phyloP scores from a whole-genome alignment of 2,797 vertebrate genomes.

The Lycodopsis pacificus region DNA sequence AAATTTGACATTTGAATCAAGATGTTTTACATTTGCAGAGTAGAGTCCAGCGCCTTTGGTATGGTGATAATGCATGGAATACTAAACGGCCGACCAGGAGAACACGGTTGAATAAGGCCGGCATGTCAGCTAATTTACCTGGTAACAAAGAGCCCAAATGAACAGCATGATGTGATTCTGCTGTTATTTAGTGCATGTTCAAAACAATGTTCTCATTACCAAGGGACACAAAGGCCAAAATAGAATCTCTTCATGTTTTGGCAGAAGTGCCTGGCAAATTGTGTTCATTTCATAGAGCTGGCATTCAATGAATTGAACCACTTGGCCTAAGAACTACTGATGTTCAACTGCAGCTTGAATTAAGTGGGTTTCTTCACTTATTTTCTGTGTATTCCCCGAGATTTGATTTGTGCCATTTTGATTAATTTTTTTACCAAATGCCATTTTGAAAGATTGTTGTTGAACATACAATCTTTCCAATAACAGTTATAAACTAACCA shows the following conservation, averaged over 20 bases:
- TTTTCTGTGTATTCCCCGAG: neutral
- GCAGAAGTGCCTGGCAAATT: constrained; percentile 12
- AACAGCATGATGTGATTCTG: constrained; percentile 5
- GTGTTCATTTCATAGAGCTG: constrained; percentile 28
- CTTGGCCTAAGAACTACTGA: constrained; percentile 19
- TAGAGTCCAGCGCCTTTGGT: constrained; percentile 41
- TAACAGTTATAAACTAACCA: no score
- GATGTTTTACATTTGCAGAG: constrained; percentile 63
- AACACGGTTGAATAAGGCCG: constrained; percentile 31
- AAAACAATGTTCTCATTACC: constrained; percentile 39
- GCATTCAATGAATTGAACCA: constrained; percentile 5
- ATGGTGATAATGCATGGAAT: constrained; percentile 49
- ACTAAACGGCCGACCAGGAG: constrained; percentile 36
- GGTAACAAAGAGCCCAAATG: constrained; percentile 18
- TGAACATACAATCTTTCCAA: neutral
- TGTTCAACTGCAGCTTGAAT: constrained; percentile 15
- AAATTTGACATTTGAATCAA: constrained; percentile 76
- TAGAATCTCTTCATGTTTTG: constrained; percentile 33
- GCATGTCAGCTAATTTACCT: constrained; percentile 30
- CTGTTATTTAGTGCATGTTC: constrained; percentile 17
- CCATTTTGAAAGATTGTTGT: neutral
- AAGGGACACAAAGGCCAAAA: constrained; percentile 24
- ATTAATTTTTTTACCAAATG: neutral
- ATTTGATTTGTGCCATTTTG: neutral
- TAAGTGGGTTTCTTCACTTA: constrained; percentile 10